Evolutionary conservation across 2,888 invertebrate species (phyloP).

Genomic region (Polia nebulosa): DNA sequence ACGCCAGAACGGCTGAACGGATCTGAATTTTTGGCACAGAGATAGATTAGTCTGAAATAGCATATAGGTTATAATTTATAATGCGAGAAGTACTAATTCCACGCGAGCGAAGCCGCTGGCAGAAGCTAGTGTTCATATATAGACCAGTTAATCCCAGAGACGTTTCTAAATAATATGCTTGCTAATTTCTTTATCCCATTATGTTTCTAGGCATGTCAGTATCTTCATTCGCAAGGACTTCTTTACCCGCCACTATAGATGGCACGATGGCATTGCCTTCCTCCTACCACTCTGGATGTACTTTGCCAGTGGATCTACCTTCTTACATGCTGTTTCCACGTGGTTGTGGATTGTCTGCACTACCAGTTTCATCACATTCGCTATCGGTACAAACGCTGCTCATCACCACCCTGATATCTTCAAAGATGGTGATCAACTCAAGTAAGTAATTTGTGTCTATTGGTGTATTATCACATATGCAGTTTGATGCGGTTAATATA

Average conservation of each 20-base stretch:
- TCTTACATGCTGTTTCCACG: conserved; percentile 78
- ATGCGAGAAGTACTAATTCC: no score
- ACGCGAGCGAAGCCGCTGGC: no score
- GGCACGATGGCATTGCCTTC: conserved; percentile 81
- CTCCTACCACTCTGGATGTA: conserved; percentile 86
- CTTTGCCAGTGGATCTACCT: conserved; percentile 75
- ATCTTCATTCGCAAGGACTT: conserved; percentile 77
- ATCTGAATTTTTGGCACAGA: no score
- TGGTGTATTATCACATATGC: not conserved
- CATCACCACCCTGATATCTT: conserved; percentile 94
- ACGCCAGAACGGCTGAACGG: no score
- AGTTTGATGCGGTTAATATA: not conserved
- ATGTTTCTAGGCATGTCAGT: conserved; percentile 71
- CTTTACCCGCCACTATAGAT: conserved; percentile 77
- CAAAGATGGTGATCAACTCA: conserved; percentile 94
- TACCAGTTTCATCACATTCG: conserved; percentile 91
- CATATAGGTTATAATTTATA: no score
- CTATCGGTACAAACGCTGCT: conserved; percentile 94
- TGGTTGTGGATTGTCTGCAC: conserved; percentile 91
- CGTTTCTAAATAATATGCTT: not conserved
- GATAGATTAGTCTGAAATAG: no score
- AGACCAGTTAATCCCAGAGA: not conserved
- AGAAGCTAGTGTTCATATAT: no score
- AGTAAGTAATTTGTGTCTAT: conserved; percentile 81
- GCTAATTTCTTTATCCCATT: not conserved